These are phyloP conservation scores for Seladonia tumulorum DNA, from an alignment of 2,888 invertebrate species.

Conservation along the genomic window DNA sequence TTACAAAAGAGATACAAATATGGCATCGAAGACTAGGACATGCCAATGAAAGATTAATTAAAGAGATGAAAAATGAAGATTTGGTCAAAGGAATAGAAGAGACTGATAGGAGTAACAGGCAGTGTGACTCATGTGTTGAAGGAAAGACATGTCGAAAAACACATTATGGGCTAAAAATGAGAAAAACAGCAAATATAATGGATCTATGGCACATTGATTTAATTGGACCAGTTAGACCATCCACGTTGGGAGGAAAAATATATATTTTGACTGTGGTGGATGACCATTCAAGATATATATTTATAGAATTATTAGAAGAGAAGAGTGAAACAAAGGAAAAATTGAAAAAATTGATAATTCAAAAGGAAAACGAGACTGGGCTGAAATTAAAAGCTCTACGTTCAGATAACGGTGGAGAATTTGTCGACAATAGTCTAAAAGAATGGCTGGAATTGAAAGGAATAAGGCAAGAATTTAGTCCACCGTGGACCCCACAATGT, in stretches of 20 bases:
- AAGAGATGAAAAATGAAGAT: neutral
- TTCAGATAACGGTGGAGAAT: neutral
- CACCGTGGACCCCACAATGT: neutral
- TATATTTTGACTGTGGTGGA: neutral
- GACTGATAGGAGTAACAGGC: neutral
- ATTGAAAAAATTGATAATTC: neutral
- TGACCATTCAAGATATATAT: neutral
- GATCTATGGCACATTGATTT: neutral
- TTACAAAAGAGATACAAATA: rapidly evolving
- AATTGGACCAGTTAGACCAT: neutral
- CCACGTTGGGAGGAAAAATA: neutral
- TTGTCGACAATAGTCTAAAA: neutral
- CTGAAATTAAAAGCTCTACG: neutral
- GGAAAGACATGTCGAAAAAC: neutral
- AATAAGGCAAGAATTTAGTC: neutral
- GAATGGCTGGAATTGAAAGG: neutral
- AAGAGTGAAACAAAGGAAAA: neutral
- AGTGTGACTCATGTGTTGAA: neutral
- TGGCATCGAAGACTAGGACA: neutral
- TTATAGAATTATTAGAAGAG: neutral
- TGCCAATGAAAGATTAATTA: neutral
- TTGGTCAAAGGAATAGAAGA: neutral
- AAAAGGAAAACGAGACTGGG: neutral
- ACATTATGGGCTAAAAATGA: neutral
- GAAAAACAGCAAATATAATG: neutral